Base-by-base conservation (phyloP, 2,888 invertebrate species). In the Torymus tubicola region DNA sequence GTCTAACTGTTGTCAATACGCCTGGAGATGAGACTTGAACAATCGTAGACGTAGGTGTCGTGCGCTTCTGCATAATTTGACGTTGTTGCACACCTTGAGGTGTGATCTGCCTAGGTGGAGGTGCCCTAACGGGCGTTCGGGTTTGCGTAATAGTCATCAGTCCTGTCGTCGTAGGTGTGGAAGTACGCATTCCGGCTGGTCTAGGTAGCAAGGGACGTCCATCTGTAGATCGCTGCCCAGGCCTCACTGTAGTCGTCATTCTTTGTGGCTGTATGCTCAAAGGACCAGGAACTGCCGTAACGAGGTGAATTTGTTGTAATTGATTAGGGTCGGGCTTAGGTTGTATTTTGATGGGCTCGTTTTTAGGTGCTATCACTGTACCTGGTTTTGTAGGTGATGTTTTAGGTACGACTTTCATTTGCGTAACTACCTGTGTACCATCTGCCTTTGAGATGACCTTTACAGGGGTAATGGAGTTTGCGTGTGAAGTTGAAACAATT, bases 331-430 rank as follows among this genome's bases (percentile, higher is more conserved):
- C 90, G n/a, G 90, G 90, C 78, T 90, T 90, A 13, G 90, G 90
- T 71, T 90, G 90, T 76, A 91, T 91, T 82, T 91, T 90, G 60
- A 91, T 86, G 12, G 90, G 90, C 75, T 90, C 90, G 18, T 77
- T 85, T 84, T 91, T 91, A 61, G 87, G 86, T 61, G 85, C 78
- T 68, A 81, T 80, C 71, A 82, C 84, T 42, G 81, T 77, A 57
- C 82, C 82, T 73, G 82, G 53, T 83, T 85, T 83, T 67, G 84
- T 78, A 10, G 87, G 83, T 21, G 85, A 81, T 18, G 71, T 78
- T 64, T 90, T 91, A 10, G 89, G 84, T 13, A 90, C 87, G n/a
- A 90, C 88, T 82, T 91, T 90, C 91, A 91, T 90, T 76, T 89
- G 90, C 0, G 90, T 90, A 4, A 90, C 89, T 4, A 91, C 87